Evolutionary conservation across 2,888 invertebrate species (phyloP), one percentile per base, ranked within the genome.

Genomic region (Drosophila demipolita): DNA sequence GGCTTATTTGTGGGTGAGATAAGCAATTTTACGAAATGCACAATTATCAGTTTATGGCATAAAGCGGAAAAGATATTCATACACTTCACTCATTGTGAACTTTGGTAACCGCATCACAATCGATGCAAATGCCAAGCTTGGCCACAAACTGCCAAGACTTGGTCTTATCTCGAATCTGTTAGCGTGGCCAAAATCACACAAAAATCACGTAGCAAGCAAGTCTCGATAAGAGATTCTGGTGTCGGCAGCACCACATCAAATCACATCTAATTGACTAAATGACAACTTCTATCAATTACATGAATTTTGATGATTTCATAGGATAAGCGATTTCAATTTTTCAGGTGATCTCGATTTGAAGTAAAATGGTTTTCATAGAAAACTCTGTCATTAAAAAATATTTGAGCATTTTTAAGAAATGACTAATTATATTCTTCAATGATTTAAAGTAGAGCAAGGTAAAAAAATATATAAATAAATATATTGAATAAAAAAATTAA

Each of bases 71-170:
- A 75, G 75, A 84, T 78, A 72, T 36, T 40, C 59, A 15, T 8
- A 36, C 68, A 33, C 33, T 55, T 36, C 40, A 36, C 29, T 54
- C 33, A 66, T 26, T 53, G n/a, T 45, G 54, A 82, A 66, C 45
- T 70, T 65, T 66, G 23, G 35, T 38, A 50, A 55, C 66, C 67
- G 35, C 82, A 66, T 35, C 82, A 66, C 73, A 87, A 85, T 89
- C 85, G 59, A 75, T 87, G 85, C 84, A 75, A 83, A 73, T 84
- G 73, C 66, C 63, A 73, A 72, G 63, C 45, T 81, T 83, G 36
- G 49, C 26, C 57, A 42, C 40, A 52, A 62, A 29, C 26, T 38
- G 55, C 3, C 38, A 58, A 32, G 49, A 35, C 50, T 54, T 62
- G 50, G 52, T 80, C 72, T 84, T 85, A 89, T 85, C 84, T 71